phyloP scores from a whole-genome alignment of 2,113 vertebrate genomes.

The Hepsetus odoe region DNA sequence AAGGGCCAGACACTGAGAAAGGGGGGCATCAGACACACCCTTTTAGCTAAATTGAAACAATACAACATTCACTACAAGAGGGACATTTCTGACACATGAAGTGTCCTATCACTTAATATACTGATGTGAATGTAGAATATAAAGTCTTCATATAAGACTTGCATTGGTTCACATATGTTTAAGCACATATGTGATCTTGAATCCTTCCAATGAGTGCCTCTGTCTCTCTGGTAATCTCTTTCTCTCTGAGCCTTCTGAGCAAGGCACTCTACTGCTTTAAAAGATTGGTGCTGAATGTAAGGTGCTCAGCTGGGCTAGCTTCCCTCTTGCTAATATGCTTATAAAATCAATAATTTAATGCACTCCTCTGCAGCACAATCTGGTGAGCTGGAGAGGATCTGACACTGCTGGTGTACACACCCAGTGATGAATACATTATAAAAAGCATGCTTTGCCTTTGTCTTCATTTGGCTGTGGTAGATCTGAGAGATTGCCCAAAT shows the following conservation, averaged over 20 bases:
- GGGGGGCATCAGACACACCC: neutral
- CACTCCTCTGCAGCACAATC: conserved; percentile 32
- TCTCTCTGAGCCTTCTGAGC: neutral
- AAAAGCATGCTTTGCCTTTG: neutral
- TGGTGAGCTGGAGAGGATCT: conserved; percentile 8
- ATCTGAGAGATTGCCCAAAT: neutral
- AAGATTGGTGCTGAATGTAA: conserved; percentile 22
- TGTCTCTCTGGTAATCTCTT: neutral
- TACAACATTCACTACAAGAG: neutral
- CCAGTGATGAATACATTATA: too few species aligned
- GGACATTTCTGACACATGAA: neutral
- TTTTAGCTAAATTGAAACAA: neutral
- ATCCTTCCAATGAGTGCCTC: neutral
- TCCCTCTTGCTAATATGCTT: conserved; percentile 53
- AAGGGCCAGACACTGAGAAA: neutral
- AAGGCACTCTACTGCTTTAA: neutral
- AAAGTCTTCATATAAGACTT: neutral
- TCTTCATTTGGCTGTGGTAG: neutral
- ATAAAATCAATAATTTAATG: conserved; percentile 65
- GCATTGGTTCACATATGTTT: conserved; percentile 3
- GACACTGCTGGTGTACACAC: conserved; percentile 39
- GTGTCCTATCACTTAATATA: too few species aligned
- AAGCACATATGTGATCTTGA: neutral
- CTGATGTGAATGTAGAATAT: neutral
- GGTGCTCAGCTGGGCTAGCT: conserved; percentile 52